Base-by-base conservation (phyloP, 2,113 vertebrate species). In the Tangachromis dhanisi region DNA sequence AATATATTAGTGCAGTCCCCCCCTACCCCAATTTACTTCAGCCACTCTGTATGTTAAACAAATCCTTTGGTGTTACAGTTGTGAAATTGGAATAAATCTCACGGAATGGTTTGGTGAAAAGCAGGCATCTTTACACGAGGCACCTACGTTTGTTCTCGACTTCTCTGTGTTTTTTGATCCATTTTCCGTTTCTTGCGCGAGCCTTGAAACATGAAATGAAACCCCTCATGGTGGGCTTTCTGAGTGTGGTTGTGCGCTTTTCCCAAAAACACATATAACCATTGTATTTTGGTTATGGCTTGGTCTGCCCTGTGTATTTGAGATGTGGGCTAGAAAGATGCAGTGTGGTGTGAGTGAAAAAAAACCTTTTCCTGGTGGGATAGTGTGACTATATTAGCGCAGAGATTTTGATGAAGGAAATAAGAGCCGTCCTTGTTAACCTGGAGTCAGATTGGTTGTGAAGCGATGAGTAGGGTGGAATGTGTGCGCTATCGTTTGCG, bases 11-110 rank as follows among this genome's bases (percentile, higher is more conserved):
- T 88, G 89, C 40, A 82, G 79, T 33, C 2, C 13, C 80, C 55
- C 83, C 42, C n/a, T n/a, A 68, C 24, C 82, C 76, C 80, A 81
- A 92, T 97, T 97, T 97, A 97, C 96, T 94, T 97, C 88, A 88
- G 81, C 83, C 81, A 95, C 96, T 97, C 96, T 97, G 97, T 96
- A 95, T 97, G 97, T 97, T 97, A 97, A 98, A 97, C 97, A 97
- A 97, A 97, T 97, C 96, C 97, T 97, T 96, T 95, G 96, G 96
- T 97, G 96, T 96, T 96, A 96, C 42, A 85, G 81, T 61, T 40
- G 90, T 78, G 19, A 79, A 83, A 81, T 68, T 84, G 86, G 66
- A 87, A 45, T 83, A 86, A 87, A 80, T 83, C 76, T 21, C 45
- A 29, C 12, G n/a, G 55, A 89, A 85, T 82, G 29, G 54, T 83